Conservation (phyloP, 2,113 vertebrate genomes). For the Girardinichthys multiradiatus region DNA sequence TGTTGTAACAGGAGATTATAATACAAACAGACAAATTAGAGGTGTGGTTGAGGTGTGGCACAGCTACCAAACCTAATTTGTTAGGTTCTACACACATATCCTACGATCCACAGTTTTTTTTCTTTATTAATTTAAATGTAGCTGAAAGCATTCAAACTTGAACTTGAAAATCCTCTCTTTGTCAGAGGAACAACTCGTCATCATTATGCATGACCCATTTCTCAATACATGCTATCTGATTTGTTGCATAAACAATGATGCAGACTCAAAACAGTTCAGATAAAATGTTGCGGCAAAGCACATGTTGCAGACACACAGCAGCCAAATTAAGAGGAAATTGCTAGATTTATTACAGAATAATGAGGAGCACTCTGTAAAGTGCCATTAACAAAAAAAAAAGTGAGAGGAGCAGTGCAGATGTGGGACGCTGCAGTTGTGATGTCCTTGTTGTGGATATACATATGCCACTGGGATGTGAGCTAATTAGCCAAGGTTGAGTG, state of each 20-base stretch:
- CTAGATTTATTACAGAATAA: not conserved
- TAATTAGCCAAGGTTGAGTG: constrained; percentile 78
- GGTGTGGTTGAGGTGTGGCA: not conserved
- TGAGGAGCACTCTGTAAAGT: not conserved
- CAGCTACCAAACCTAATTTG: too few species aligned
- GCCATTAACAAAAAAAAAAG: not conserved
- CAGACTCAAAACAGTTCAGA: not conserved
- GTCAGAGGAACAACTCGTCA: not conserved
- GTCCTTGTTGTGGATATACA: constrained; percentile 74
- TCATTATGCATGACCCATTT: not conserved
- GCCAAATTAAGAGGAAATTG: not conserved
- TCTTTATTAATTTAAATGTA: not conserved
- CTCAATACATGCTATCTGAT: not conserved
- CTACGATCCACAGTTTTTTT: not conserved
- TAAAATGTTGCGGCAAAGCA: not conserved
- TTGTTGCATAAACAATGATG: not conserved
- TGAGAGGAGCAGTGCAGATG: constrained; percentile 23
- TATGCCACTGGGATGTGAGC: constrained; percentile 69
- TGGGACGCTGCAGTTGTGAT: constrained; percentile 60
- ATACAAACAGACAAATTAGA: not conserved
- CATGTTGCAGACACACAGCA: not conserved
- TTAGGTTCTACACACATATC: not conserved
- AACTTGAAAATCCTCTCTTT: not conserved
- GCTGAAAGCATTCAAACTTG: not conserved
- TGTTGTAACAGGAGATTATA: not conserved